These are phyloP conservation scores for Agonopterix arenella DNA, from an alignment of 2,888 invertebrate species.

Conservation along the genomic window DNA sequence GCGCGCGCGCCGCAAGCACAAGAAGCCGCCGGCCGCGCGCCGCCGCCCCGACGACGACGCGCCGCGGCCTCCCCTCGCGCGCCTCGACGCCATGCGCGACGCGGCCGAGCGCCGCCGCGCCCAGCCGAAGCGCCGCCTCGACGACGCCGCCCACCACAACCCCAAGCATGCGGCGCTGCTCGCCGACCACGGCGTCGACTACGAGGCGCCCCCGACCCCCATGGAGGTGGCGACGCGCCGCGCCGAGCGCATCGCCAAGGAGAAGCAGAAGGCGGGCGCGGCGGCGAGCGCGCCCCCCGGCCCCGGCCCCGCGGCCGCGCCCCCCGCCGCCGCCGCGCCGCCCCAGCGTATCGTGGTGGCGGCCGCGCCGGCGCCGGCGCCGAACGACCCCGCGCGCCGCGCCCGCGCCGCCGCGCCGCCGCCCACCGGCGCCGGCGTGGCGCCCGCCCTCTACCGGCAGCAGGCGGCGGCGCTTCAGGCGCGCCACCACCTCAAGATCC, in stretches of 20 bases:
- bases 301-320: conserved; percentile 29
- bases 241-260: conserved; percentile 90
- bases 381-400: conserved; percentile 34
- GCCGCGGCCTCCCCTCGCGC: conserved; percentile 68
- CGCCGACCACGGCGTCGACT: conserved; percentile 89
- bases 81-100: conserved; percentile 84
- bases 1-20: conserved; percentile 92
- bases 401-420: conserved; percentile 65
- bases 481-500: conserved; percentile 67
- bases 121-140: conserved; percentile 85
- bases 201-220: conserved; percentile 90
- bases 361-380: conserved; percentile 24
- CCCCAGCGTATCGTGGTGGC: conserved; percentile 26
- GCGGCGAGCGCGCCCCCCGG: conserved; percentile 29
- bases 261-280: conserved; percentile 79
- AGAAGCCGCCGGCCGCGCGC: conserved; percentile 84
- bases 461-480: conserved; percentile 69
- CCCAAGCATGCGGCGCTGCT: conserved; percentile 91
- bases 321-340: conserved; percentile 29
- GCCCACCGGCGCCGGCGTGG: conserved; percentile 50
- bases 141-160: conserved; percentile 82
- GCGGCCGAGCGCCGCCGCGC: conserved; percentile 85
- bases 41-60: conserved; percentile 80
- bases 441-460: conserved; percentile 78
- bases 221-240: conserved; percentile 87